phyloP scores from a whole-genome alignment of 2,113 vertebrate genomes.

The Pyxicephalus adspersus region DNA sequence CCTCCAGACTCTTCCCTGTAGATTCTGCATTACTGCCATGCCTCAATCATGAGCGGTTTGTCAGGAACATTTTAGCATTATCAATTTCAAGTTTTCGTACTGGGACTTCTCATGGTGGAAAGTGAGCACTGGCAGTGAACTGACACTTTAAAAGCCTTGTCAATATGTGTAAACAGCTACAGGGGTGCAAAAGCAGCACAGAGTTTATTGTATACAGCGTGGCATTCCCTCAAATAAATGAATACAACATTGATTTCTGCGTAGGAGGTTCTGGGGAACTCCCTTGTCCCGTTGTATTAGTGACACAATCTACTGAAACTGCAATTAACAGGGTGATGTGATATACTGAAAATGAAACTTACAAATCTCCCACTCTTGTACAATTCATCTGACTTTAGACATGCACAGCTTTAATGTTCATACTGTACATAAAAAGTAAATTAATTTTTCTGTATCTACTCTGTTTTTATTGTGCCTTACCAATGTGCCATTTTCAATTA shows the following conservation, averaged over 20 bases:
- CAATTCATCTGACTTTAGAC: too few relatives aligned
- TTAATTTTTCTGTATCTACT: too few relatives aligned
- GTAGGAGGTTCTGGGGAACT: neutral
- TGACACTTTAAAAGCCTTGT: conserved; percentile 33
- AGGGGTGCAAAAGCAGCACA: neutral
- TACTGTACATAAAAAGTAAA: too few relatives aligned
- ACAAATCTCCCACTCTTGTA: too few relatives aligned
- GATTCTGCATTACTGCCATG: conserved; percentile 7
- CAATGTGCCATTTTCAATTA: too few relatives aligned
- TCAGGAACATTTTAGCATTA: conserved; percentile 21
- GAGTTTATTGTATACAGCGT: neutral
- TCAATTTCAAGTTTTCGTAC: conserved; percentile 1
- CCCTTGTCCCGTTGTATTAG: neutral
- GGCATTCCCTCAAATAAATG: neutral
- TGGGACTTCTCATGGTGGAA: conserved; percentile 25
- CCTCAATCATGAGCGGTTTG: conserved; percentile 32
- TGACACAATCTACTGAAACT: neutral
- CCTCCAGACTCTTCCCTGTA: conserved; percentile 10
- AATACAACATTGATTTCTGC: neutral
- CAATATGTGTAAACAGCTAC: conserved; percentile 26
- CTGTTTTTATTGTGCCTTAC: too few relatives aligned
- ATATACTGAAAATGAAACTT: too few relatives aligned
- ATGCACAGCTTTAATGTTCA: too few relatives aligned
- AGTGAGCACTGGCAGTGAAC: conserved; percentile 22
- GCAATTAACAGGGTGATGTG: neutral